Conservation (phyloP, 2,113 vertebrate species). For the Heterocephalus glaber region DNA sequence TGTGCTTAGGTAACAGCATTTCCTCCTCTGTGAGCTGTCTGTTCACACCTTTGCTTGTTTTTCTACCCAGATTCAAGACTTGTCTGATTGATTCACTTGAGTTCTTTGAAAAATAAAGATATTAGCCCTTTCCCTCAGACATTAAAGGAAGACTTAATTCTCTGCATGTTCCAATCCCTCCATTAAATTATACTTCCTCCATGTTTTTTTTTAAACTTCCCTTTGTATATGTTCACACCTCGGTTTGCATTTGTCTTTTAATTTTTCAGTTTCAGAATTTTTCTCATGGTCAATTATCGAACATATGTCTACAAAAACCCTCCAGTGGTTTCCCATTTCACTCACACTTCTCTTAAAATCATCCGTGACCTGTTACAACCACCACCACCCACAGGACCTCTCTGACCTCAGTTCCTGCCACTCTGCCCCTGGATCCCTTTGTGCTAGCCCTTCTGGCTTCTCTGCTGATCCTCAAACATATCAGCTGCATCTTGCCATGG, state of each 20-base stretch:
- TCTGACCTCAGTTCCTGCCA: background rate
- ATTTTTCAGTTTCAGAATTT: background rate
- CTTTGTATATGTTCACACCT: background rate
- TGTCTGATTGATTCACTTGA: slow-evolving; percentile 8
- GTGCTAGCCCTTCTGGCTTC: background rate
- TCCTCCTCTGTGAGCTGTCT: background rate
- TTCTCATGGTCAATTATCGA: background rate
- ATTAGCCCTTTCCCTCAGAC: background rate
- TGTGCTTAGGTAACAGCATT: background rate
- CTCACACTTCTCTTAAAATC: background rate
- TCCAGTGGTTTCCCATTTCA: background rate
- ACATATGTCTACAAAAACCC: background rate
- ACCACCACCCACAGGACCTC: background rate
- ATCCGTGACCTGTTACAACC: background rate
- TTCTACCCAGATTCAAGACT: background rate
- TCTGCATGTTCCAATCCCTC: background rate
- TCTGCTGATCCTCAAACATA: background rate
- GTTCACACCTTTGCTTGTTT: background rate
- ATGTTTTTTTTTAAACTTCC: background rate
- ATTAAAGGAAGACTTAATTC: background rate
- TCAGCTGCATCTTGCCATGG: background rate
- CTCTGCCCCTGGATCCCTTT: background rate
- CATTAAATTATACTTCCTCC: background rate
- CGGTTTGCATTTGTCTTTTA: background rate
- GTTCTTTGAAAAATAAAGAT: slow-evolving; percentile 24